Conservation (phyloP, 2,888 invertebrate genomes). For the Zootermopsis nevadensis region DNA sequence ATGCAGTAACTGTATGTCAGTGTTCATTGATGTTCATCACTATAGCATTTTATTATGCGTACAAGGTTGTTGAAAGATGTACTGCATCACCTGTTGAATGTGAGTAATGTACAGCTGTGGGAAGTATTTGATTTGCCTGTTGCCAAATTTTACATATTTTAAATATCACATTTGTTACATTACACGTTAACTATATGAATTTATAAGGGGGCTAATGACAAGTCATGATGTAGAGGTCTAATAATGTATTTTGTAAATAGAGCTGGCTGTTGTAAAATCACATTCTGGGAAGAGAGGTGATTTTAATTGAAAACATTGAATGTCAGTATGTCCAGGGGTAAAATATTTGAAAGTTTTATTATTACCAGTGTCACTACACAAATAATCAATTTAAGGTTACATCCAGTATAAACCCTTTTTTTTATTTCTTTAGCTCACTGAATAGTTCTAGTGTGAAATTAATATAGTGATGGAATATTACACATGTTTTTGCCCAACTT, state of each 20-base stretch:
- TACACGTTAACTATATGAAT: constrained; percentile 13
- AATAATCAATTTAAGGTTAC: too few relatives aligned
- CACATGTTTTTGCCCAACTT: too few relatives aligned
- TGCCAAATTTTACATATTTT: constrained; percentile 4
- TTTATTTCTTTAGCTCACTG: too few relatives aligned
- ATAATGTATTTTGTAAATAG: background rate
- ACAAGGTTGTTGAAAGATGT: background rate
- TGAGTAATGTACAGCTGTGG: background rate
- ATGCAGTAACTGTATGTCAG: background rate
- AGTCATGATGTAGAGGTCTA: too few relatives aligned
- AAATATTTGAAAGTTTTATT: background rate
- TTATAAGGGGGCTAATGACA: background rate
- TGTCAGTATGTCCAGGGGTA: background rate
- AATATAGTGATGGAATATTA: too few relatives aligned
- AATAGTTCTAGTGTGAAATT: too few relatives aligned
- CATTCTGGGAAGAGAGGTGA: background rate
- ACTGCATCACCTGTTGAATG: background rate
- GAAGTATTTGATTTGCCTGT: background rate
- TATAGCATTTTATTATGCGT: background rate
- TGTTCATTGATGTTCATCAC: background rate
- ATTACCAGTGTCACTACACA: constrained; percentile 5
- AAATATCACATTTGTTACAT: background rate
- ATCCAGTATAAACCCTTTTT: too few relatives aligned
- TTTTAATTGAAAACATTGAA: background rate
- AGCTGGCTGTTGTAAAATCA: background rate